Base-by-base conservation (phyloP, 2,113 vertebrate species). In the Podiceps cristatus region DNA sequence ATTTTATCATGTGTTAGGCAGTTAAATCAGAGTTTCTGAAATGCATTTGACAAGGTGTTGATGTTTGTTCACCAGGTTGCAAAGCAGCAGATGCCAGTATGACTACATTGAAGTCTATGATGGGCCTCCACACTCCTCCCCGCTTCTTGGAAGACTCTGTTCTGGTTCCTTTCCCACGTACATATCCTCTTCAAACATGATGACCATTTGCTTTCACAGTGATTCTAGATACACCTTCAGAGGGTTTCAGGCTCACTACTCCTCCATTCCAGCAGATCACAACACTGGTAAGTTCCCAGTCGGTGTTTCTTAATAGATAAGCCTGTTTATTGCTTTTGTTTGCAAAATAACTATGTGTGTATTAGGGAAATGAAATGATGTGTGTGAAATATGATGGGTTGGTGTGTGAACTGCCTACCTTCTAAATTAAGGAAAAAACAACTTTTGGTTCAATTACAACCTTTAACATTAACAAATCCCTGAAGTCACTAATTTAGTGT, bases 71-170 rank as follows among this genome's bases (percentile, higher is more conserved):
- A 4, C 24, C 91, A 98, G 98, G 89, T 92, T 98, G 49, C 97
- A 98, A 92, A 7, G 84, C 0, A 0, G 28, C 1, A 56, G 64
- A 1, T 98, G 98, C 60, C 44, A 16, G 49, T 31, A 89, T 1
- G 98, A 98, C 74, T 98, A 97, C 5, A 4, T 98, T 4, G 97
- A 98, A 59, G 67, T 98, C 50, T 98, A 98, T 0, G 97, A 98
- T 0, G 98, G 98, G 6, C 97, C 98, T 56, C 42, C n/a, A 31
- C 95, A 75, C 40, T 96, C 88, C 25, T 98, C 98, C 13, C 88
- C 81, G 0, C 92, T 96, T 74, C 94, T 98, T 7, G 93, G 93
- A 47, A 98, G 92, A 12, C 60, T 98, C 45, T 98, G 98, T 28
- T 55, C 95, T 19, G 96, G 97, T 13, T 74, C 62, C 13, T 50